phyloP scores from a whole-genome alignment of 2,797 vertebrate species.

The Emys orbicularis region DNA sequence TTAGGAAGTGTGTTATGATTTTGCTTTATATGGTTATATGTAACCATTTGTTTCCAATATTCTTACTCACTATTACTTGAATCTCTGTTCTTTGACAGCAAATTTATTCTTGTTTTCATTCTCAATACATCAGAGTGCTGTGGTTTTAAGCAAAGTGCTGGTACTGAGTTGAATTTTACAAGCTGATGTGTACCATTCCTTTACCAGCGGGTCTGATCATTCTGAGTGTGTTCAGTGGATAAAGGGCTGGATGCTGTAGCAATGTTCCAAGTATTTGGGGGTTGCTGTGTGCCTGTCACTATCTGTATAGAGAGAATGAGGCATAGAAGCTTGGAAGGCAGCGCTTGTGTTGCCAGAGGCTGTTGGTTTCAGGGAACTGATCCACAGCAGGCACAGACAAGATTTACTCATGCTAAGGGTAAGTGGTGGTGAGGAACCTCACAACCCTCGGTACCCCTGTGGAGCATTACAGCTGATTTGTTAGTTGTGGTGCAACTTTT shows the following conservation, averaged over 20 bases:
- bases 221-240: not conserved
- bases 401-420: not conserved
- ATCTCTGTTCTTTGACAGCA: too few species aligned
- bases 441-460: not conserved
- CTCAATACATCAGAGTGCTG: not conserved
- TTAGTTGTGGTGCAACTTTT: not conserved
- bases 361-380: not conserved
- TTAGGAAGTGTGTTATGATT: too few species aligned
- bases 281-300: not conserved
- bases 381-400: not conserved
- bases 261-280: not conserved
- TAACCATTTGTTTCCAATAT: too few species aligned
- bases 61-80: too few species aligned
- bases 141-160: not conserved
- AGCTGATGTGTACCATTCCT: not conserved
- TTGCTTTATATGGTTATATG: too few species aligned
- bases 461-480: not conserved
- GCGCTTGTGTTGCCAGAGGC: not conserved
- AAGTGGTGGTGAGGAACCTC: not conserved
- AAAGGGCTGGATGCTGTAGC: not conserved
- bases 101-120: too few species aligned
- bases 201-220: not conserved
- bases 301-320: too few species aligned
- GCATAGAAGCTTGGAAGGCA: not conserved
- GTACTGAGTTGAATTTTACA: not conserved